phyloP scores from a whole-genome alignment of 1,140 invertebrate species.

The Bursaphelenchus mucronatus region DNA sequence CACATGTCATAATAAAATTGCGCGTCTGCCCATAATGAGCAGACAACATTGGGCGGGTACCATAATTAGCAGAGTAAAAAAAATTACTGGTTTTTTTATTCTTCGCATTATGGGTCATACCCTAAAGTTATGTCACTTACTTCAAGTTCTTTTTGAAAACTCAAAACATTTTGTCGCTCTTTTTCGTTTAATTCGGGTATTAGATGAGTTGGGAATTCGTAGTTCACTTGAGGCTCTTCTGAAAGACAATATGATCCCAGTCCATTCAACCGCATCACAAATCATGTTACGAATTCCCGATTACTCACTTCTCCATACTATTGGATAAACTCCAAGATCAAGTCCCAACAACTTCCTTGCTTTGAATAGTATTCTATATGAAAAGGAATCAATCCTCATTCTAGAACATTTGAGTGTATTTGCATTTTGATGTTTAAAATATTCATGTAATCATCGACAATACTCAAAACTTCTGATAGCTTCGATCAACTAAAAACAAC shows the following conservation, averaged over 20 bases:
- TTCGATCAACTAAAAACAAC: background rate
- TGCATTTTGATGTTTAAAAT: background rate
- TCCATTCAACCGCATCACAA: no score
- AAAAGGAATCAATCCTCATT: conserved; percentile 15
- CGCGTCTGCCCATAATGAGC: no score
- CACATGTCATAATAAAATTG: no score
- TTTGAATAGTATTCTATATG: conserved; percentile 17
- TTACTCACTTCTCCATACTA: conserved; percentile 24
- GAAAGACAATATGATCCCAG: background rate
- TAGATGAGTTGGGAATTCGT: conserved; percentile 19
- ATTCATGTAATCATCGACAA: conserved; percentile 1
- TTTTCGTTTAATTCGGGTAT: conserved; percentile 12
- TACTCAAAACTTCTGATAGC: background rate
- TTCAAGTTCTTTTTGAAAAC: conserved; percentile 34
- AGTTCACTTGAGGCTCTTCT: conserved; percentile 13
- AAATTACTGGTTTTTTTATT: no score
- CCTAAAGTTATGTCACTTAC: conserved; percentile 15
- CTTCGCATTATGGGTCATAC: background rate
- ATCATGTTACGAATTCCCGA: no score
- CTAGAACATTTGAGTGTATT: background rate
- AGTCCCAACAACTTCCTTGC: conserved; percentile 13
- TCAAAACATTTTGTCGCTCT: conserved; percentile 21
- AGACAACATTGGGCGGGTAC: no score
- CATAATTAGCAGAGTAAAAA: no score
- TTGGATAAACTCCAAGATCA: conserved; percentile 18